Conservation (phyloP, 1,140 invertebrate genomes). For the Aphelenchoides besseyi region DNA sequence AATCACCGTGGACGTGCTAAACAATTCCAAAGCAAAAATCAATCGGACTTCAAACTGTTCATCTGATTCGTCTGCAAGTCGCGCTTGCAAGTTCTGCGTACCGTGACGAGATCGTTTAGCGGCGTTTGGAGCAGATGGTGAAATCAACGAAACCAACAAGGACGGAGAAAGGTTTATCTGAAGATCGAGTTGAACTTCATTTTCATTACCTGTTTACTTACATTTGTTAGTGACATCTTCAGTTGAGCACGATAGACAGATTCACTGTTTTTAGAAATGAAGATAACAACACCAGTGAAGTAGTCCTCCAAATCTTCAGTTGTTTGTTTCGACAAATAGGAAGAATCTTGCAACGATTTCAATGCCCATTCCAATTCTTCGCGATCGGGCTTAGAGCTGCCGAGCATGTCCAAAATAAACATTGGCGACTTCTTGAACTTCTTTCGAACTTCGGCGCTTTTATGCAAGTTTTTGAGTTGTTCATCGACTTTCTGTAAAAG, state of each 20-base stretch:
- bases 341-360: slow-evolving; percentile 9
- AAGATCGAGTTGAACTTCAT: not conserved
- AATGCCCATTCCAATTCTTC: slow-evolving; percentile 34
- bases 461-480: slow-evolving; percentile 24
- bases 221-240: slow-evolving; percentile 25
- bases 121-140: slow-evolving; percentile 11
- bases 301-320: slow-evolving; percentile 32
- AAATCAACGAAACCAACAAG: slow-evolving; percentile 17
- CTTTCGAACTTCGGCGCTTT: slow-evolving; percentile 5
- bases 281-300: slow-evolving; percentile 23
- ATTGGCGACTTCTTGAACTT: slow-evolving; percentile 23
- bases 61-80: slow-evolving; percentile 21
- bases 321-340: slow-evolving; percentile 23
- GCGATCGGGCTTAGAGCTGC: slow-evolving; percentile 1
- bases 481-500: slow-evolving; percentile 20
- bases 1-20: not conserved
- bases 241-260: not conserved
- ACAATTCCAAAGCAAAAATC: slow-evolving; percentile 27
- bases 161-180: slow-evolving; percentile 23
- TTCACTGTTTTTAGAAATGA: slow-evolving; percentile 24
- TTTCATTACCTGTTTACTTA: slow-evolving; percentile 7
- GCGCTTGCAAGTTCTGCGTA: not conserved
- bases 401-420: slow-evolving; percentile 19
- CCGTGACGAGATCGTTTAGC: slow-evolving; percentile 15
- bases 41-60: slow-evolving; percentile 28